Evolutionary conservation across 2,888 invertebrate genomes (phyloP).

Genomic region (Chaetoderma sp.): DNA sequence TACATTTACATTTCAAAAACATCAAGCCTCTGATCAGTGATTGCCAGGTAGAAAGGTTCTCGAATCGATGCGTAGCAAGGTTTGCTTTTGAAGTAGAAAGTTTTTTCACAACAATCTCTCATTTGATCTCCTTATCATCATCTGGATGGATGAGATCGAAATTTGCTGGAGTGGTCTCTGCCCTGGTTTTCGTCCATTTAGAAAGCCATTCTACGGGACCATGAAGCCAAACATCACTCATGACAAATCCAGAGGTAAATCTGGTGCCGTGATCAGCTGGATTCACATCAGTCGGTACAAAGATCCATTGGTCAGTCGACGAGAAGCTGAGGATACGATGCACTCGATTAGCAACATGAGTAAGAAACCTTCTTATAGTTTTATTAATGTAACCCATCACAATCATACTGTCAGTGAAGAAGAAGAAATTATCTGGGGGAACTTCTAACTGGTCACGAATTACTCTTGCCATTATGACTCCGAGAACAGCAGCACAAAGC

Average conservation of each 20-base stretch:
- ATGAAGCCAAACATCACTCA: too few species aligned
- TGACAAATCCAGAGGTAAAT: not conserved
- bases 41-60: not conserved
- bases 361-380: conserved; percentile 34
- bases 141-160: too few species aligned
- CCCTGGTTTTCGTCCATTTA: too few species aligned
- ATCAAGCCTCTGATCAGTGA: not conserved
- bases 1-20: too few species aligned
- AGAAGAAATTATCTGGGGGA: conserved; percentile 1
- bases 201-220: too few species aligned
- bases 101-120: too few species aligned
- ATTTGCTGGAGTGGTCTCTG: too few species aligned
- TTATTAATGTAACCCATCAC: conserved; percentile 39
- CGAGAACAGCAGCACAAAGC: conserved; percentile 19
- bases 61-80: too few species aligned
- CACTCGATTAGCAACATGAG: conserved; percentile 34
- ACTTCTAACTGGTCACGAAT: conserved; percentile 1
- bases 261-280: conserved; percentile 16
- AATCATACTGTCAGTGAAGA: conserved; percentile 37
- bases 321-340: conserved; percentile 14
- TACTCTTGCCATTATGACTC: not conserved
- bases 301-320: conserved; percentile 34
- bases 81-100: too few species aligned
- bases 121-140: too few species aligned
- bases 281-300: conserved; percentile 25